Conservation (phyloP, 2,113 vertebrate genomes). For the crab-eating macaque (Macaca fascicularis) region DNA sequence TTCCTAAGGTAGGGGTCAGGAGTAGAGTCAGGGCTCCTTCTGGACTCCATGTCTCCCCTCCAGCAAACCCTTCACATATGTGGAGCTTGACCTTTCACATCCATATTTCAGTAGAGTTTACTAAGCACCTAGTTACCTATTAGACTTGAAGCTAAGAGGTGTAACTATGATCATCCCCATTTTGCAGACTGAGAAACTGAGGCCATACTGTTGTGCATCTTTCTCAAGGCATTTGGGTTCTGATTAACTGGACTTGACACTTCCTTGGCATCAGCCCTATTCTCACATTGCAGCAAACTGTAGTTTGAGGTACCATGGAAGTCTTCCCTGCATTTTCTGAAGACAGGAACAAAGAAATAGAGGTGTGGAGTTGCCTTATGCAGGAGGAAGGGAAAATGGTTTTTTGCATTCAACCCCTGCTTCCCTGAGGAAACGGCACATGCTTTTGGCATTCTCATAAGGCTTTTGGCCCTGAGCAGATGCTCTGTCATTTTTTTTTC, state of each 20-base stretch:
- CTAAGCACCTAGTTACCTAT: neutral
- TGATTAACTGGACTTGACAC: neutral
- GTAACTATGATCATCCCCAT: neutral
- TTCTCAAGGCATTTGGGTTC: neutral
- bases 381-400: neutral
- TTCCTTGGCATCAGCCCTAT: neutral
- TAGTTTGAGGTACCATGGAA: neutral
- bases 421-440: neutral
- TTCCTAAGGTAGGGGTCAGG: neutral
- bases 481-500: neutral
- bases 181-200: neutral
- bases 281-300: neutral
- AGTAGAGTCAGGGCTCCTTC: neutral
- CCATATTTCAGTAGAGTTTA: neutral
- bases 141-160: neutral
- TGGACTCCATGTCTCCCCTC: neutral
- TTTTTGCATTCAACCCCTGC: neutral
- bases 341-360: neutral
- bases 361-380: neutral
- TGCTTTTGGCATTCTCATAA: neutral
- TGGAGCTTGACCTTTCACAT: neutral
- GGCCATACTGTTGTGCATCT: too few relatives aligned
- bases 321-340: neutral
- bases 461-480: neutral
- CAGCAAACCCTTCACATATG: too few relatives aligned